Evolutionary conservation across 2,797 vertebrate genomes (phyloP).

Genomic region (Neosilurus hyrtlii): DNA sequence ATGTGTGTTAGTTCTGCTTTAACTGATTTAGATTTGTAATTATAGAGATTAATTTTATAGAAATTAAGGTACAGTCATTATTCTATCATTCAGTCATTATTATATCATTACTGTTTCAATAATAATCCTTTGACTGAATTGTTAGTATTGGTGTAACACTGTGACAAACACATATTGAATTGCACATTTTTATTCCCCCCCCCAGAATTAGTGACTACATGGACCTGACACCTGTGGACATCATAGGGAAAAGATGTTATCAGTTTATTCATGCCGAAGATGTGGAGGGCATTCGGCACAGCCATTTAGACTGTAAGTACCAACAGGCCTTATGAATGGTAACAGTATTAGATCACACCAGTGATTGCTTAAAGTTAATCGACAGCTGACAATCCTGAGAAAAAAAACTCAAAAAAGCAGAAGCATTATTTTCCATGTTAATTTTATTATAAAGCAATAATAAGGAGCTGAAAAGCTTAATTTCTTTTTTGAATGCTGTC

Average conservation of each 20-base stretch:
- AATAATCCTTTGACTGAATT: neutral
- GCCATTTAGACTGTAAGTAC: slow-evolving; percentile 96
- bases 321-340: neutral
- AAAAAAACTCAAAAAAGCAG: slow-evolving; percentile 25
- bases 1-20: neutral
- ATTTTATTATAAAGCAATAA: slow-evolving; percentile 43
- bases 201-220: slow-evolving; percentile 97
- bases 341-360: slow-evolving; percentile 32
- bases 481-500: neutral
- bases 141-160: neutral
- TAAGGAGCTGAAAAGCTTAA: neutral
- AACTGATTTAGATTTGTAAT: neutral
- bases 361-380: slow-evolving; percentile 36
- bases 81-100: no score
- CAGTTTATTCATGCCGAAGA: slow-evolving; percentile 98
- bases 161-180: neutral
- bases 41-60: neutral
- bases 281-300: slow-evolving; percentile 93
- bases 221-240: slow-evolving; percentile 96
- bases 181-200: slow-evolving; percentile 17
- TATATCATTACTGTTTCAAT: no score
- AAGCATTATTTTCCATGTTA: slow-evolving; percentile 41
- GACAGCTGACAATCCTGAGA: slow-evolving; percentile 21
- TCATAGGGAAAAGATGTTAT: slow-evolving; percentile 96
- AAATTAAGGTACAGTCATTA: neutral